These are phyloP conservation scores for Meta bourneti DNA, from an alignment of 2,888 invertebrate species.

Conservation along the genomic window DNA sequence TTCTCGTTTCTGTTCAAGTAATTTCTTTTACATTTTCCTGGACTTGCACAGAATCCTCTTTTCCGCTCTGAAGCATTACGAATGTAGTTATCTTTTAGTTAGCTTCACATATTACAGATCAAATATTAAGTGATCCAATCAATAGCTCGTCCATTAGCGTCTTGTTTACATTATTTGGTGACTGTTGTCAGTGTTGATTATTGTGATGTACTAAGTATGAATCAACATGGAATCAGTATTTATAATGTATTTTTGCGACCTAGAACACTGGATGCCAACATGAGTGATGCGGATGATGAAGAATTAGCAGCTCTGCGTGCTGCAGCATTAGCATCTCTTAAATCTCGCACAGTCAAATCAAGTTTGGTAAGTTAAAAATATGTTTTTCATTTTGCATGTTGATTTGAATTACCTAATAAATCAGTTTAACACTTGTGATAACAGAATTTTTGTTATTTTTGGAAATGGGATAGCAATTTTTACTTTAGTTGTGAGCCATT, in stretches of 20 bases:
- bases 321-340: conserved; percentile 59
- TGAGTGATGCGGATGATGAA: conserved; percentile 58
- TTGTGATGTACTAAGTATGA: too few relatives aligned
- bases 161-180: too few relatives aligned
- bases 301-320: conserved; percentile 59
- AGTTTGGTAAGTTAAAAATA: conserved; percentile 3
- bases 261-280: background rate
- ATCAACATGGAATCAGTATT: too few relatives aligned
- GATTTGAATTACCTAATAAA: background rate
- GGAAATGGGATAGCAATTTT: too few relatives aligned
- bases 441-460: background rate
- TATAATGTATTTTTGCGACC: too few relatives aligned
- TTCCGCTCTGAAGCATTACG: too few relatives aligned
- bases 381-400: background rate
- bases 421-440: too few relatives aligned
- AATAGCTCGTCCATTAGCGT: too few relatives aligned
- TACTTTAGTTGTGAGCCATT: background rate
- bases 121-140: too few relatives aligned
- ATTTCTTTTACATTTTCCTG: background rate
- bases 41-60: background rate
- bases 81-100: background rate
- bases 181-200: too few relatives aligned
- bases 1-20: background rate
- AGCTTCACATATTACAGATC: background rate
- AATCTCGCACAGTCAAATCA: conserved; percentile 13